These are phyloP conservation scores for Agrilus planipennis DNA, from an alignment of 1,140 invertebrate species.

Conservation along the genomic window DNA sequence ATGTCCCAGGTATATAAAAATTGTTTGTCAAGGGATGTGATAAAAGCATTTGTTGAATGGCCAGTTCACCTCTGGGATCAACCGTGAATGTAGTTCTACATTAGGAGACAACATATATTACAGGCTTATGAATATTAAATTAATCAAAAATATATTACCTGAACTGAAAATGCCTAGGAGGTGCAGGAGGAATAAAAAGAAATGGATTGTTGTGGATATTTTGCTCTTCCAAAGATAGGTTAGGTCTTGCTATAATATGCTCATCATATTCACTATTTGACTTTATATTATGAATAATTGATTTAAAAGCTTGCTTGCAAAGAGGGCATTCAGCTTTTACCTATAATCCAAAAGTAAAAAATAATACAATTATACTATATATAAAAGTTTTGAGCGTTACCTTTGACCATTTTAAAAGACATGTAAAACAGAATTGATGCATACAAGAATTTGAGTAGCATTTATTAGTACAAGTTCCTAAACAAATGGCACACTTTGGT, in stretches of 20 bases:
- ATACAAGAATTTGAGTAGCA: slow-evolving; percentile 86
- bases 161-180: slow-evolving; percentile 30
- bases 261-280: slow-evolving; percentile 80
- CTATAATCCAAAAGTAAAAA: slow-evolving; percentile 27
- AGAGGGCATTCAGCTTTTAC: slow-evolving; percentile 89
- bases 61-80: slow-evolving; percentile 39
- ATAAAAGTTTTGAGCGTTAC: slow-evolving; percentile 33
- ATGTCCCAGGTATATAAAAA: too few species aligned
- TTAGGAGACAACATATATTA: slow-evolving; percentile 7
- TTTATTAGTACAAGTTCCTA: slow-evolving; percentile 73
- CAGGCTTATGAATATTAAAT: neutral
- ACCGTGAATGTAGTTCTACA: slow-evolving; percentile 46
- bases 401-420: slow-evolving; percentile 89
- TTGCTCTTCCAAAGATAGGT: slow-evolving; percentile 11
- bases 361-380: neutral
- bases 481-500: slow-evolving; percentile 82
- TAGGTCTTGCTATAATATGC: slow-evolving; percentile 50
- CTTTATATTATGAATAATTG: slow-evolving; percentile 85
- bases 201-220: slow-evolving; percentile 6
- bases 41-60: slow-evolving; percentile 41
- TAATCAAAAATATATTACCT: slow-evolving; percentile 18
- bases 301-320: slow-evolving; percentile 83
- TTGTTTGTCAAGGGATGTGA: slow-evolving; percentile 35
- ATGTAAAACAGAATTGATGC: slow-evolving; percentile 89
- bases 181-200: slow-evolving; percentile 19